Evolutionary conservation across 2,797 vertebrate species (phyloP), one percentile per base, ranked within the genome.

Genomic region (Sebastes baramenuke): DNA sequence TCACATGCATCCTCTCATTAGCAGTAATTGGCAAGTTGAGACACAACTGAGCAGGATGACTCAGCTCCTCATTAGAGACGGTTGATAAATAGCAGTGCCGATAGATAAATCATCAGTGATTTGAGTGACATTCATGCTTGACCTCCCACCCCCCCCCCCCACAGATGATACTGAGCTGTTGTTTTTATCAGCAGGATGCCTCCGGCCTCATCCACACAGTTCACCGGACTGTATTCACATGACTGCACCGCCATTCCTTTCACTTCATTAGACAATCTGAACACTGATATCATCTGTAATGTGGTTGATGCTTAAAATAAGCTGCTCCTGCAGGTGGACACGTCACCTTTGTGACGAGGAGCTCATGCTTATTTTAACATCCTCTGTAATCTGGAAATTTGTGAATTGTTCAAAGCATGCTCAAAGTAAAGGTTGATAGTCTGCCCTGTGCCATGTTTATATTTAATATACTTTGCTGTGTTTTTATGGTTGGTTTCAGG

Each of bases 1-100:
- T n/a, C 77, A 36, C 27, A 7, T 9, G 8, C 30, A 12, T 14
- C 55, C 11, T 77, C 74, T 82, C 36, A 2, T 82, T 78, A 72
- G 42, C 0, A 3, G 0, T 76, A 66, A 81, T 36, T 77, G 46
- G 36, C 42, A 3, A 20, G 59, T 84, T 77, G 3, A 27, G 32
- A 36, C 75, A 25, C 6, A 66, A 1, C 46, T 4, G 65, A 70
- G 18, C 49, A 5, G 49, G 1, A 25, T 67, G 87, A 80, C 14
- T 75, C 82, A 24, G 49, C 2, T 46, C 65, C 70, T 84, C 72
- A 64, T 89, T 79, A 78, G 42, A 79, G 58, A 62, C n/a, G 64
- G 13, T 52, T 30, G 36, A 11, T 67, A 62, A 29, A 25, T 9
- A 61, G 46, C 10, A 0, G 12, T 12, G 6, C 30, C 6, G 1